Conservation (phyloP, 2,797 vertebrate species). For the Enteromius radiatus region DNA sequence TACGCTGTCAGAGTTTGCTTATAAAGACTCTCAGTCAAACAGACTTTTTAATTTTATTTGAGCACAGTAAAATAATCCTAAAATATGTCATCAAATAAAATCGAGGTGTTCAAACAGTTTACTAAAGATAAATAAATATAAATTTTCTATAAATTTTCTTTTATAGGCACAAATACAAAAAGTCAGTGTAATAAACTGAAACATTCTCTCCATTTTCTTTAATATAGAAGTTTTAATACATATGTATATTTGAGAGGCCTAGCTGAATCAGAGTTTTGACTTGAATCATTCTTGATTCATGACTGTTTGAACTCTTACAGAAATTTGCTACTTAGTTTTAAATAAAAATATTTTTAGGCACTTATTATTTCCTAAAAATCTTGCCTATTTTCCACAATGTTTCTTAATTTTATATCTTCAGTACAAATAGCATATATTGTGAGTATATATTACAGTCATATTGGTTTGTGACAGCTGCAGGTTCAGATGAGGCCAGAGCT, state of each 20-base stretch:
- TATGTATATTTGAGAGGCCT: not conserved
- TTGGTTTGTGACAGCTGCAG: not conserved
- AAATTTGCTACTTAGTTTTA: not conserved
- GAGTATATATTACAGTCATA: not conserved
- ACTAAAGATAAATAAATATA: not conserved
- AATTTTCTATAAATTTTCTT: not conserved
- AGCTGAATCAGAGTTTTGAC: not conserved
- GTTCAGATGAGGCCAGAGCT: constrained; percentile 12
- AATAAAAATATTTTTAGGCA: not conserved
- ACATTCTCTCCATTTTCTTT: not conserved
- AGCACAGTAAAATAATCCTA: not conserved
- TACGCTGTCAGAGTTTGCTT: not conserved
- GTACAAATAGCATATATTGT: not conserved
- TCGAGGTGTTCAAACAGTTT: not conserved
- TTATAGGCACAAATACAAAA: not conserved
- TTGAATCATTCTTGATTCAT: not conserved
- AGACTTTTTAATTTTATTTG: not conserved
- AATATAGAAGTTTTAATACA: not conserved
- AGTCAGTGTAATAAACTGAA: not conserved
- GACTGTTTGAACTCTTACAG: not conserved
- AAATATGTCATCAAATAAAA: not conserved
- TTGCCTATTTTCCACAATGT: not conserved
- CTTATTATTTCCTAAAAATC: not conserved
- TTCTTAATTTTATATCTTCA: not conserved
- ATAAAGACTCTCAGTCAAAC: not conserved